These are phyloP conservation scores for Alviniconcha strummeri DNA, from an alignment of 2,888 invertebrate species.

Conservation along the genomic window DNA sequence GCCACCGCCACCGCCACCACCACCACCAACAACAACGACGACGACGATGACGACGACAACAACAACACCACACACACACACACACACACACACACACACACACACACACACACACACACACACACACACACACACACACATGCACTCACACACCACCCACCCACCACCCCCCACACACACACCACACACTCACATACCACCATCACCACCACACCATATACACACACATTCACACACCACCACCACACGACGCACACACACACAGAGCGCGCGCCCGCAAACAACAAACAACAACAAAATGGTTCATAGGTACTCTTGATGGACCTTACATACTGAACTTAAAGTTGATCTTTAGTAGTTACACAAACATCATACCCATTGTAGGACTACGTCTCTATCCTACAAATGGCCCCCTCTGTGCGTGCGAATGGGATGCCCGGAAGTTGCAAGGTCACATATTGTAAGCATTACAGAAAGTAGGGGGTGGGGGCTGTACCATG, in stretches of 20 bases:
- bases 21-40: too few relatives aligned
- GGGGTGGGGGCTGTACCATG: too few relatives aligned
- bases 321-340: too few relatives aligned
- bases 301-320: too few relatives aligned
- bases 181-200: not conserved
- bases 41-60: too few relatives aligned
- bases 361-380: too few relatives aligned
- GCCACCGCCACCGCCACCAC: not conserved
- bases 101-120: not conserved
- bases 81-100: slow-evolving; percentile 5
- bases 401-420: too few relatives aligned
- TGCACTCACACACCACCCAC: slow-evolving; percentile 13
- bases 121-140: slow-evolving; percentile 22
- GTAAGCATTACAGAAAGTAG: too few relatives aligned
- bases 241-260: not conserved
- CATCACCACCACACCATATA: not conserved
- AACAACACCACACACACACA: not conserved
- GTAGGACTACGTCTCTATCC: too few relatives aligned
- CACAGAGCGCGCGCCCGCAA: not conserved
- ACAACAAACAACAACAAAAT: not conserved
- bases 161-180: not conserved
- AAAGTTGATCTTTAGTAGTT: too few relatives aligned
- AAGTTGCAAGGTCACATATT: too few relatives aligned
- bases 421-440: too few relatives aligned
- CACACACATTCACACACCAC: not conserved